Conservation (phyloP, 2,797 vertebrate genomes). For the Neostethus bicornis region DNA sequence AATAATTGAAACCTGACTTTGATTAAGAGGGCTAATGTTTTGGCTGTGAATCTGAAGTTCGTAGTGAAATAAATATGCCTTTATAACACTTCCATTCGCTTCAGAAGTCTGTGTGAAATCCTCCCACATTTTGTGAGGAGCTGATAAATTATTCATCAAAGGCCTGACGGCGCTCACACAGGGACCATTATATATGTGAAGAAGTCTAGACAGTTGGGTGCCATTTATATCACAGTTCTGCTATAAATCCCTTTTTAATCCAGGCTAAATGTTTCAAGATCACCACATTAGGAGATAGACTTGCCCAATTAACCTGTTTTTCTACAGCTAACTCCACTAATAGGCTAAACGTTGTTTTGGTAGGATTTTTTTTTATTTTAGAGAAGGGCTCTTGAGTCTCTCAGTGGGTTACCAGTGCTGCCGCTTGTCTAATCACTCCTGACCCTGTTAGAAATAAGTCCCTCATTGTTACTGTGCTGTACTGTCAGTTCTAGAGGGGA, state of each 20-base stretch:
- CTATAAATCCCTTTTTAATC: slow-evolving; percentile 3
- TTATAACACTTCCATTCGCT: slow-evolving; percentile 5
- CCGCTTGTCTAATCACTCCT: slow-evolving; percentile 73
- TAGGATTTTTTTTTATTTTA: slow-evolving; percentile 53
- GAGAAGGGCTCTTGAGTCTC: slow-evolving; percentile 47
- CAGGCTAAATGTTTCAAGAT: slow-evolving; percentile 1
- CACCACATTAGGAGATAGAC: slow-evolving; percentile 3
- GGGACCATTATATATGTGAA: slow-evolving; percentile 15
- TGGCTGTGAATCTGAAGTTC: slow-evolving; percentile 1
- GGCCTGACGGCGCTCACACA: slow-evolving; percentile 9
- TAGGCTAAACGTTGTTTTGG: slow-evolving; percentile 48
- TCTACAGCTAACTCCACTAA: slow-evolving; percentile 29
- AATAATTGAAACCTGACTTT: neutral
- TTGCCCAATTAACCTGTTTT: slow-evolving; percentile 10
- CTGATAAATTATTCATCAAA: slow-evolving; percentile 64
- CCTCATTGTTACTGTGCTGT: slow-evolving; percentile 69
- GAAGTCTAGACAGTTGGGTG: slow-evolving; percentile 44
- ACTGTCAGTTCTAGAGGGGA: slow-evolving; percentile 69
- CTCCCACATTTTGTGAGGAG: slow-evolving; percentile 19
- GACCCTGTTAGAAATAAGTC: slow-evolving; percentile 75
- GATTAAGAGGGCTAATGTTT: slow-evolving; percentile 1
- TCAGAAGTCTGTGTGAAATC: slow-evolving; percentile 32
- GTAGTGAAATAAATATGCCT: slow-evolving; percentile 4
- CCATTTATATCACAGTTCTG: slow-evolving; percentile 23
- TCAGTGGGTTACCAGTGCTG: slow-evolving; percentile 37